Conservation (phyloP, 1,140 invertebrate species). For the Drosophila dunni region DNA sequence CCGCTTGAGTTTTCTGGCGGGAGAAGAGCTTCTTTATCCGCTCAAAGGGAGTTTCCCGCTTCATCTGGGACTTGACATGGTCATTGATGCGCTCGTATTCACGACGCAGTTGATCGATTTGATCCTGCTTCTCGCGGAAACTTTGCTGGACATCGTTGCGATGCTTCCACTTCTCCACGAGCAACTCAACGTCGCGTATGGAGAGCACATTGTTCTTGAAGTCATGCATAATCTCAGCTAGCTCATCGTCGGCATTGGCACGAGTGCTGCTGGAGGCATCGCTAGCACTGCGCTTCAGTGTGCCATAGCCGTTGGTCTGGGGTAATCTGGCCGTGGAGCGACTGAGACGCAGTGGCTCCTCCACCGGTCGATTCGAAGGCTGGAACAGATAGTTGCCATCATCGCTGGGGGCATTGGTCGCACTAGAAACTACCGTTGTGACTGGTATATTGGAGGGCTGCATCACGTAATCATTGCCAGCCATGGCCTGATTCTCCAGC, state of each 20-base stretch:
- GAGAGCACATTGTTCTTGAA: conserved; percentile 95
- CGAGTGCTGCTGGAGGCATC: conserved; percentile 68
- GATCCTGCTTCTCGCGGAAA: conserved; percentile 93
- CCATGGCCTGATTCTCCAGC: conserved; percentile 69
- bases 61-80: conserved; percentile 89
- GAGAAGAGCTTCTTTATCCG: conserved; percentile 91
- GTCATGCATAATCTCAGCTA: conserved; percentile 94
- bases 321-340: conserved; percentile 46
- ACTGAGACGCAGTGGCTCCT: conserved; percentile 56
- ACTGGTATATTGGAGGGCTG: conserved; percentile 82
- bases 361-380: conserved; percentile 87
- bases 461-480: conserved; percentile 80
- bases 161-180: conserved; percentile 93
- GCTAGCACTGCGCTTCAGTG: conserved; percentile 74
- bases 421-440: background rate
- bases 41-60: conserved; percentile 91
- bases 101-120: conserved; percentile 90
- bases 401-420: conserved; percentile 35
- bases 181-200: conserved; percentile 92
- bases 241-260: conserved; percentile 89
- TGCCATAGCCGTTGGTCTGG: conserved; percentile 56
- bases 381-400: conserved; percentile 86
- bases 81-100: conserved; percentile 93
- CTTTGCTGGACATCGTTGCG: conserved; percentile 94
- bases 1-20: conserved; percentile 86